Evolutionary conservation across 2,113 vertebrate species (phyloP).

Genomic region (Tichodroma muraria): DNA sequence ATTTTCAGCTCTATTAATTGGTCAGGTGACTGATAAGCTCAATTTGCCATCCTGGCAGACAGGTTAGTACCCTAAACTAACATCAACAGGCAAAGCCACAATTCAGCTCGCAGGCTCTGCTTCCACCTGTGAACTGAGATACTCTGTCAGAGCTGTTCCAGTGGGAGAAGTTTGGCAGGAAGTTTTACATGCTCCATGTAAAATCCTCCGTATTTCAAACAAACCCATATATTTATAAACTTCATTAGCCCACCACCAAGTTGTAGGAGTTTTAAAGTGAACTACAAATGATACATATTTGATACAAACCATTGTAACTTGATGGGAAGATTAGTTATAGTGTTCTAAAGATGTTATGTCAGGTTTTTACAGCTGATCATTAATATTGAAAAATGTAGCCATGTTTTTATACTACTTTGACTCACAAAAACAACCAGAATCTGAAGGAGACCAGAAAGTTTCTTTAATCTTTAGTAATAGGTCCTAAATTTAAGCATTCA

Average conservation of each 20-base stretch:
- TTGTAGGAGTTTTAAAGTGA: conserved; percentile 56
- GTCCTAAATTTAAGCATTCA: not conserved
- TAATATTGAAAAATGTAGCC: conserved; percentile 59
- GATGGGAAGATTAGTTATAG: conserved; percentile 62
- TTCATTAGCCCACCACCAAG: conserved; percentile 35
- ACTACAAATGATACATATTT: conserved; percentile 51
- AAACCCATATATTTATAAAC: conserved; percentile 28
- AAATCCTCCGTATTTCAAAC: conserved; percentile 40
- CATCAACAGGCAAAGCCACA: not conserved
- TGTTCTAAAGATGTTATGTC: conserved; percentile 62
- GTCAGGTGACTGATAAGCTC: not conserved
- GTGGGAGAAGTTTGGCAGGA: not conserved
- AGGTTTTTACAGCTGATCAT: conserved; percentile 61
- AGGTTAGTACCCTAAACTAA: not conserved
- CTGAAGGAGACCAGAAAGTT: conserved; percentile 34
- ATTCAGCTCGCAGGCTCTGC: not conserved
- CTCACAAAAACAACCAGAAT: conserved; percentile 46
- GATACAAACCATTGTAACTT: conserved; percentile 48
- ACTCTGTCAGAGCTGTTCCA: not conserved
- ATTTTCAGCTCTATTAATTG: not conserved
- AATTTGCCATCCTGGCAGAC: not conserved
- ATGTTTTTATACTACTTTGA: conserved; percentile 18
- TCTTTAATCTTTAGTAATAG: not conserved
- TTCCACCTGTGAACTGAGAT: not conserved
- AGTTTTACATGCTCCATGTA: conserved; percentile 10